Percentiles rank a stretch among this genome's conserved stretches.
Evolutionary conservation across 2,113 vertebrate species (phyloP).

Genomic region (Heliornis fulica): DNA sequence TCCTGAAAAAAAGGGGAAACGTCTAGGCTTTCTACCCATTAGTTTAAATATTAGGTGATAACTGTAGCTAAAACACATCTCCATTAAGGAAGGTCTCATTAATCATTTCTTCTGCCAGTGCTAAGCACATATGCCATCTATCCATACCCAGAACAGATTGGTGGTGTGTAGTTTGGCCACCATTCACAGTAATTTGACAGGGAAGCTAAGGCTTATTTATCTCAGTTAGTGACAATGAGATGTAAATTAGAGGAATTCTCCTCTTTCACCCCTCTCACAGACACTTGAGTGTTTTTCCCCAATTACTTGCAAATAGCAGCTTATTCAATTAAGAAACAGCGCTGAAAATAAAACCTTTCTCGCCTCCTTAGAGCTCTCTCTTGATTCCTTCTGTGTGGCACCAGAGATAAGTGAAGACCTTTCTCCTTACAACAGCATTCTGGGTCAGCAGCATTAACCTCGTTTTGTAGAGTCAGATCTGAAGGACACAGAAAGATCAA

Average conservation of each 20-base stretch:
- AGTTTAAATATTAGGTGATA: neutral
- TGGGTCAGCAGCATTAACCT: neutral
- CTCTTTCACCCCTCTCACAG: neutral
- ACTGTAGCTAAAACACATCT: neutral
- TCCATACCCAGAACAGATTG: neutral
- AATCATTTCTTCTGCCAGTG: neutral
- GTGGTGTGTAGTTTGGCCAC: neutral
- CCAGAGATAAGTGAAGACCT: neutral
- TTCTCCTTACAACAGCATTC: neutral
- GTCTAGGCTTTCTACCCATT: neutral
- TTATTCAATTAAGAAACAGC: slow-evolving; percentile 21
- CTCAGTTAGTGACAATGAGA: neutral
- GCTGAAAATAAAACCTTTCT: neutral
- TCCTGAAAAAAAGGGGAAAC: neutral
- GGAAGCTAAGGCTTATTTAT: slow-evolving; percentile 14
- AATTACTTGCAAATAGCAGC: slow-evolving; percentile 32
- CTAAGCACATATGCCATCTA: neutral
- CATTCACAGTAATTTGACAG: neutral
- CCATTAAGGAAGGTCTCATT: neutral
- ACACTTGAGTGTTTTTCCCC: neutral
- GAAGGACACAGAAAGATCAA: neutral
- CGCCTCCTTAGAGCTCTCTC: neutral
- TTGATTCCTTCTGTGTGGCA: neutral
- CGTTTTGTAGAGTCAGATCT: neutral
- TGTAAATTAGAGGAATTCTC: slow-evolving; percentile 41